These are phyloP conservation scores for Spea hammondii DNA, from an alignment of 2,797 vertebrate species.

Conservation along the genomic window DNA sequence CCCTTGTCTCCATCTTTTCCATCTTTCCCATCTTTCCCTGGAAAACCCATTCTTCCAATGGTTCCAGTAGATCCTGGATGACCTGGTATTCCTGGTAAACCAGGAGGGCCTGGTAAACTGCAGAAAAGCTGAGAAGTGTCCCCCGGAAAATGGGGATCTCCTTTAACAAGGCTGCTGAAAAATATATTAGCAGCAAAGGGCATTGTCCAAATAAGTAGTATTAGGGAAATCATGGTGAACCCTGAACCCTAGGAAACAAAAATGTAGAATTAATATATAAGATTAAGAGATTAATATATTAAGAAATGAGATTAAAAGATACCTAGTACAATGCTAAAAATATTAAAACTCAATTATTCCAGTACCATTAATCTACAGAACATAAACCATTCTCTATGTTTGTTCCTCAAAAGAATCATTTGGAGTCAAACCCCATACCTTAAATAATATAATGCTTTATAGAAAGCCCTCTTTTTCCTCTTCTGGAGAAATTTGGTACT, in stretches of 20 bases:
- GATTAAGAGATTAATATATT: too few species aligned
- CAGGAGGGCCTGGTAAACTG: conserved; percentile 84
- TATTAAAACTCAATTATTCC: too few species aligned
- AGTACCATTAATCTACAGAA: too few species aligned
- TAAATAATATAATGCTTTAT: too few species aligned
- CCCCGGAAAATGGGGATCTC: conserved; percentile 65
- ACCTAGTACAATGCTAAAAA: too few species aligned
- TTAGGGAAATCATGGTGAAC: conserved; percentile 73
- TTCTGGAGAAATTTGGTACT: too few species aligned
- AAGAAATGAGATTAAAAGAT: too few species aligned
- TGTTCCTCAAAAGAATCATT: too few species aligned
- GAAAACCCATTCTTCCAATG: conserved; percentile 83
- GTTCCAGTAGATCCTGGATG: conserved; percentile 73
- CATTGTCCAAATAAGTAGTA: conserved; percentile 72
- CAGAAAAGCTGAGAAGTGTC: conserved; percentile 83
- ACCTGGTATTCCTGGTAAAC: conserved; percentile 81
- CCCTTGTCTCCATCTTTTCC: conserved; percentile 85
- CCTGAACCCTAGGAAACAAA: conserved; percentile 46
- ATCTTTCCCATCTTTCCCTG: conserved; percentile 86
- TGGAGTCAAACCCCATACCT: too few species aligned
- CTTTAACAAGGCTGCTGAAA: conserved; percentile 60
- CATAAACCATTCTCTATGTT: too few species aligned
- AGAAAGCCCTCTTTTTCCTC: too few species aligned
- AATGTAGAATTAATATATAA: neutral
- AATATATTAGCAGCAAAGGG: conserved; percentile 72